phyloP scores from a whole-genome alignment of 2,888 invertebrate genomes.

The Sphaerophoria rueppellii region DNA sequence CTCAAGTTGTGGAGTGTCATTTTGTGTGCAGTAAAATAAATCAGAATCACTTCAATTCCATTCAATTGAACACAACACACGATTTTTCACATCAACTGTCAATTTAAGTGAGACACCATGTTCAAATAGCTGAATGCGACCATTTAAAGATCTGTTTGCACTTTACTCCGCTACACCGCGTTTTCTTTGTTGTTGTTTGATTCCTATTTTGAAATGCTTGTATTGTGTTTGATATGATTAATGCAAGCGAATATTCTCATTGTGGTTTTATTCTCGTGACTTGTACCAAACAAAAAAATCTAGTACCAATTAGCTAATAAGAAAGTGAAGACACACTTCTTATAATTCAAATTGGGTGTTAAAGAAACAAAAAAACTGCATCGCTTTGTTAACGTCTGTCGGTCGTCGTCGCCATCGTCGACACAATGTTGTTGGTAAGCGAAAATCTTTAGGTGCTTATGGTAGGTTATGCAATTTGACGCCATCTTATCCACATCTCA shows the following conservation, averaged over 20 bases:
- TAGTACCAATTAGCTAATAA: constrained; percentile 49
- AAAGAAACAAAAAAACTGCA: constrained; percentile 19
- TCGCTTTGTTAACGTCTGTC: neutral
- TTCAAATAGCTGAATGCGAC: constrained; percentile 6
- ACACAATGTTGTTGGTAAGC: constrained; percentile 20
- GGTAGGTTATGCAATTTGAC: constrained; percentile 57
- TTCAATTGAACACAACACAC: constrained; percentile 15
- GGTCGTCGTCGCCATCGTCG: neutral
- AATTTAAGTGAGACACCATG: constrained; percentile 34
- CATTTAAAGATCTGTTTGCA: constrained; percentile 16
- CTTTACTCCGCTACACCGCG: neutral
- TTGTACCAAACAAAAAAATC: constrained; percentile 25
- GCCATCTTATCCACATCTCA: constrained; percentile 38
- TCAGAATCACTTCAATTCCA: neutral
- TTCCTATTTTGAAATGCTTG: constrained; percentile 47
- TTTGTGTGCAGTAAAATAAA: constrained; percentile 37
- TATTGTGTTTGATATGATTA: constrained; percentile 11
- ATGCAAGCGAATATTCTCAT: constrained; percentile 47
- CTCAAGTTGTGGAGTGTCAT: constrained; percentile 47
- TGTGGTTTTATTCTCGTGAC: constrained; percentile 28
- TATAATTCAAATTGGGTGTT: neutral
- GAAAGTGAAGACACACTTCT: constrained; percentile 47
- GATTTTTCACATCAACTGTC: constrained; percentile 37
- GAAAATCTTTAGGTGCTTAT: constrained; percentile 7
- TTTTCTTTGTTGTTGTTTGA: constrained; percentile 37